Evolutionary conservation across 2,113 vertebrate species (phyloP).

Genomic region (Tiliqua scincoides): DNA sequence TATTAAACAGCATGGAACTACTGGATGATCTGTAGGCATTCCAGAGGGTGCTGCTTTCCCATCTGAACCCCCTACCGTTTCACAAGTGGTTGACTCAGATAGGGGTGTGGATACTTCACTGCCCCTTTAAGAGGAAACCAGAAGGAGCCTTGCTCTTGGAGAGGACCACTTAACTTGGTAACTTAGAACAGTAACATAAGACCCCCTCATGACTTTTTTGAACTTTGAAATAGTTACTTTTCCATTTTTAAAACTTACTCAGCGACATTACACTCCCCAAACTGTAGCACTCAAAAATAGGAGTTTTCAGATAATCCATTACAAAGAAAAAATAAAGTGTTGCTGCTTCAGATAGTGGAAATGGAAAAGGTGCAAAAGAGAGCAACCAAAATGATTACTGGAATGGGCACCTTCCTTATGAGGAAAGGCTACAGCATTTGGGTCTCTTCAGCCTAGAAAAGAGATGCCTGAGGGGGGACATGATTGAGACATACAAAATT

Average conservation of each 20-base stretch:
- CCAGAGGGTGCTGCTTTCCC: background rate
- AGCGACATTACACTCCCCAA: background rate
- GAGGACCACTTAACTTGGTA: background rate
- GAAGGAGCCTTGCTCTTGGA: background rate
- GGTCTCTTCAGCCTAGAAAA: too few relatives aligned
- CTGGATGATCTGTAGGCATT: background rate
- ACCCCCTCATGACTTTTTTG: background rate
- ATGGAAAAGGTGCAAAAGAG: too few relatives aligned
- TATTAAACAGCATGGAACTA: background rate
- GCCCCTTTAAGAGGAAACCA: background rate
- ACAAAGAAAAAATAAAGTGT: too few relatives aligned
- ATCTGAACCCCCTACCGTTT: background rate
- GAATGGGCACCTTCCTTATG: too few relatives aligned
- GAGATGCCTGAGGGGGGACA: too few relatives aligned
- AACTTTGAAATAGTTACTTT: too few relatives aligned
- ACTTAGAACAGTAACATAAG: too few relatives aligned
- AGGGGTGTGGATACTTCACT: background rate
- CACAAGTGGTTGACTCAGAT: background rate
- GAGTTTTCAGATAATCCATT: too few relatives aligned
- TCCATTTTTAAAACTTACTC: background rate
- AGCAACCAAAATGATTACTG: too few relatives aligned
- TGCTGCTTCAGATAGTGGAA: too few relatives aligned
- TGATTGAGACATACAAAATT: too few relatives aligned
- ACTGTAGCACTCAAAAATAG: background rate
- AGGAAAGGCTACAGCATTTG: too few relatives aligned